Evolutionary conservation across 2,113 vertebrate genomes (phyloP), one percentile per base, ranked within the genome.

Genomic region (Pterocles gutturalis): DNA sequence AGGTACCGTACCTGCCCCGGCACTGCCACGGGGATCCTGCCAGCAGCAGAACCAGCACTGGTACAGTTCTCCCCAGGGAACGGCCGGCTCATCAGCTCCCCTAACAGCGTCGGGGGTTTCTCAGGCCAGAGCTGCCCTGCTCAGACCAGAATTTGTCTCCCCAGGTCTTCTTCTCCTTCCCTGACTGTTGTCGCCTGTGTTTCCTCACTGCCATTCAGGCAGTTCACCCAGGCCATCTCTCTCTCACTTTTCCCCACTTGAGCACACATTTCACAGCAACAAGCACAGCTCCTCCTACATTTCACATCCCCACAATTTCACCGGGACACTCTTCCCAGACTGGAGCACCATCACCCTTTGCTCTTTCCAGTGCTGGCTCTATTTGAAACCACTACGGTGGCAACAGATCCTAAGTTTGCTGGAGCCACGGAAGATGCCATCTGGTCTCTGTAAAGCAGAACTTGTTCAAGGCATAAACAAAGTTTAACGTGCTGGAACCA

Each of bases 41-140:
- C 0, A 0, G 49, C 51, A 51, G 49, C 15, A 28, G 41, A 85
- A 31, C 29, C 2, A 0, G 43, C 46, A n/a, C 31, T 62, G 43
- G 36, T 11, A 13, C 53, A 71, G 66, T 61, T 48, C 2, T 1
- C 57, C 67, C 38, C 3, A 4, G 25, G 54, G 31, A 94, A 26
- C 7, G 1, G 45, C 29, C 8, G 3, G 45, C 55, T 85, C 2
- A 0, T 62, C 66, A 76, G n/a, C 66, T 62, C 75, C 8, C 17
- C 1, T 6, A 45, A 72, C 79, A 73, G 21, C 1, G 8, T 6
- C 70, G 31, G 26, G 3, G n/a, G 67, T 21, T 69, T 15, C 76
- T 80, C 80, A 46, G 53, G 71, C n/a, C 72, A 80, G 10, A 60
- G 61, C 0, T 34, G 33, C 43, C 43, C 38, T 7, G 5, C 25